These are phyloP conservation scores for Alligator mississippiensis DNA, from an alignment of 2,113 vertebrate genomes.

Conservation along the genomic window DNA sequence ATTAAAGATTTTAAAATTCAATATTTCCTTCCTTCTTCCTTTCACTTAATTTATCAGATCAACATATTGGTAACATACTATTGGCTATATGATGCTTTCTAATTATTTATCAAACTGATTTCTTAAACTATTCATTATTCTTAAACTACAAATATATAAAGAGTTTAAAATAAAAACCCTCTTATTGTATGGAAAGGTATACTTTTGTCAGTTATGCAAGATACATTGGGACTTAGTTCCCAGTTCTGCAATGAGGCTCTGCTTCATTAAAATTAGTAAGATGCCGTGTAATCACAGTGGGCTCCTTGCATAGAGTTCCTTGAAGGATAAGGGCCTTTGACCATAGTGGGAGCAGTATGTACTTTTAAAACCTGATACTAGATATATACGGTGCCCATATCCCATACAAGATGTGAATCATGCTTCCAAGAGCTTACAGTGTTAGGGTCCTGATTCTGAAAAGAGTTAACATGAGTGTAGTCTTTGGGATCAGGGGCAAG, in stretches of 20 bases:
- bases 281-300: not conserved
- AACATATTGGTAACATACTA: not conserved
- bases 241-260: not conserved
- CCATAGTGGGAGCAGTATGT: not conserved
- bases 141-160: not conserved
- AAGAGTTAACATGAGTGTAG: not conserved
- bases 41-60: not conserved
- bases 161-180: not conserved
- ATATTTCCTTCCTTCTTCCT: not conserved
- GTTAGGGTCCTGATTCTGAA: not conserved
- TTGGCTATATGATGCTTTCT: not conserved
- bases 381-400: not conserved
- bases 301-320: not conserved
- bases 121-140: not conserved
- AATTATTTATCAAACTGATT: not conserved
- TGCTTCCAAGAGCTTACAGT: not conserved
- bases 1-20: not conserved
- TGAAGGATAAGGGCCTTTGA: not conserved
- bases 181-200: not conserved
- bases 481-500: not conserved
- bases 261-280: not conserved
- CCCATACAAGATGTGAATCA: accelerated
- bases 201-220: accelerated
- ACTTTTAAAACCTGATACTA: not conserved
- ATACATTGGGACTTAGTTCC: not conserved